These are phyloP conservation scores for Alcis repandata DNA, from an alignment of 2,888 invertebrate species.

Conservation along the genomic window DNA sequence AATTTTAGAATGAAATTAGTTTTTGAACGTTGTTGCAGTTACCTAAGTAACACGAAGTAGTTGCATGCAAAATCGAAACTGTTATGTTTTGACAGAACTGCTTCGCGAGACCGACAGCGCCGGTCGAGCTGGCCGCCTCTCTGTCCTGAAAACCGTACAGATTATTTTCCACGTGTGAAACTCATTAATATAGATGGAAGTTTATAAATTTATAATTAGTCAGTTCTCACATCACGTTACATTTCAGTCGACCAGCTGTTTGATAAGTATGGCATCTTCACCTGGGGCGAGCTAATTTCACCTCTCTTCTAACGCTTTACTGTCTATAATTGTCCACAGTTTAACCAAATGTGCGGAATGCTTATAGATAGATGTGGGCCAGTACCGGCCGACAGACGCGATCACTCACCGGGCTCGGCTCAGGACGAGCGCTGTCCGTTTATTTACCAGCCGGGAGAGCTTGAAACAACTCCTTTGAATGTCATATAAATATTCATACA, in stretches of 20 bases:
- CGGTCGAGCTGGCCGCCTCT: too few relatives aligned
- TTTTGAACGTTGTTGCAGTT: too few relatives aligned
- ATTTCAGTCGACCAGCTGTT: not conserved
- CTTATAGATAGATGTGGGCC: slow-evolving; percentile 1
- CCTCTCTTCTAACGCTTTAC: not conserved
- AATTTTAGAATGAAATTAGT: too few relatives aligned
- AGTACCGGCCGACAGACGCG: not conserved
- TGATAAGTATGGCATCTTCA: not conserved
- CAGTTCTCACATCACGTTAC: not conserved
- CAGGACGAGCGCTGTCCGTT: not conserved
- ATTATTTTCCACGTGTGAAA: too few relatives aligned
- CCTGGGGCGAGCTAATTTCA: not conserved
- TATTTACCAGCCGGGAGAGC: not conserved
- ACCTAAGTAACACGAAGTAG: too few relatives aligned
- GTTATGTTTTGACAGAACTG: too few relatives aligned
- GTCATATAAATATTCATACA: too few relatives aligned
- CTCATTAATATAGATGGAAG: not conserved
- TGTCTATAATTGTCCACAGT: not conserved
- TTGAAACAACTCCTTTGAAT: too few relatives aligned
- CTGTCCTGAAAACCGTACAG: too few relatives aligned
- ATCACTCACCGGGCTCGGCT: not conserved
- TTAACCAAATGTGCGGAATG: not conserved
- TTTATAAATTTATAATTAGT: not conserved
- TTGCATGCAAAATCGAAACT: too few relatives aligned
- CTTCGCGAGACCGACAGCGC: too few relatives aligned